Conservation (phyloP, 2,113 vertebrate species). For the Boleophthalmus pectinirostris region DNA sequence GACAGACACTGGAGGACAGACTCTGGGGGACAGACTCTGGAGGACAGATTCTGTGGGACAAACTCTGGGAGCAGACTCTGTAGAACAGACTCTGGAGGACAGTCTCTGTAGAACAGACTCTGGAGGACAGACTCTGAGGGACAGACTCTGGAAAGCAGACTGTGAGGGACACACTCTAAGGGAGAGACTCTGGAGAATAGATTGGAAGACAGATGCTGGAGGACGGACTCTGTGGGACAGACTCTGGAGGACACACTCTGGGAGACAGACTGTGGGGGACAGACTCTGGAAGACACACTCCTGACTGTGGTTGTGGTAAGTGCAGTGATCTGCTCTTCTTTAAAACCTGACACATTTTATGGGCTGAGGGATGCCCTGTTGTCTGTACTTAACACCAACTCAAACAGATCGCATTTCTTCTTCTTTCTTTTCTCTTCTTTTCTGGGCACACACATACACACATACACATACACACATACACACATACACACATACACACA, state of each 20-base stretch:
- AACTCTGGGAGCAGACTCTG: too few relatives aligned
- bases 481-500: too few relatives aligned
- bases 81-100: too few relatives aligned
- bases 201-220: not conserved
- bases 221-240: too few relatives aligned
- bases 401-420: constrained; percentile 52
- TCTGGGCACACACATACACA: not conserved
- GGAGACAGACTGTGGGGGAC: not conserved
- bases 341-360: constrained; percentile 74
- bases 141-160: too few relatives aligned
- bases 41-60: too few relatives aligned
- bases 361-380: constrained; percentile 64
- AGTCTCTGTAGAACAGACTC: too few relatives aligned
- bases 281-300: too few relatives aligned
- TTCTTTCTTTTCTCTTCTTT: too few relatives aligned
- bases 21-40: not conserved
- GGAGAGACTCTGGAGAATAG: not conserved
- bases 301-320: not conserved
- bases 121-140: not conserved
- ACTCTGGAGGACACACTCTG: not conserved
- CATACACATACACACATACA: too few relatives aligned
- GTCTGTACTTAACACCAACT: constrained; percentile 55
- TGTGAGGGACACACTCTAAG: not conserved
- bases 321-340: constrained; percentile 60
- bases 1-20: too few relatives aligned